These are phyloP conservation scores for Ochropleura plecta DNA, from an alignment of 2,888 invertebrate species.

Conservation along the genomic window DNA sequence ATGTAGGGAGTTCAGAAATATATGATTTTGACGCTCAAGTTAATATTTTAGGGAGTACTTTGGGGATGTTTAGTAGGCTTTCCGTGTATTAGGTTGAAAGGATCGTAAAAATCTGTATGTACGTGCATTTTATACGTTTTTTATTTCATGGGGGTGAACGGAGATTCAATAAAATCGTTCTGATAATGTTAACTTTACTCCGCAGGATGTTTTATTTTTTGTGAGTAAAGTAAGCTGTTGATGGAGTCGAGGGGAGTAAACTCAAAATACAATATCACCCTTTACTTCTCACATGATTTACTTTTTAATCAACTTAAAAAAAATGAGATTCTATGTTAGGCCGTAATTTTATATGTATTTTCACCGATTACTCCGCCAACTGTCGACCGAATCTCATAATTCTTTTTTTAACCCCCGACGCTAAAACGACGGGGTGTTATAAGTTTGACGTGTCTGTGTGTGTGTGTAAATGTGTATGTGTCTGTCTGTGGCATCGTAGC, in stretches of 20 bases:
- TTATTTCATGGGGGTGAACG: conserved; percentile 56
- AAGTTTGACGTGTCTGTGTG: too few species aligned
- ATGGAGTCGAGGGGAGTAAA: conserved; percentile 20
- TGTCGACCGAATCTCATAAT: too few species aligned
- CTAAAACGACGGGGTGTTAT: too few species aligned
- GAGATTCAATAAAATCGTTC: conserved; percentile 53
- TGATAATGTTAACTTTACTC: conserved; percentile 45
- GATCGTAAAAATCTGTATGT: conserved; percentile 62
- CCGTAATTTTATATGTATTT: too few species aligned
- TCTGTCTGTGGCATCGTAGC: too few species aligned
- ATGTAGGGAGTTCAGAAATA: conserved; percentile 43
- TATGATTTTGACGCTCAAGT: conserved; percentile 56
- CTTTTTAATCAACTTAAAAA: not conserved
- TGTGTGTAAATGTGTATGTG: too few species aligned
- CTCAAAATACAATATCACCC: not conserved
- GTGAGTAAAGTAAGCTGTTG: conserved; percentile 23
- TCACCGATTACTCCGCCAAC: too few species aligned
- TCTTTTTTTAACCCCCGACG: too few species aligned
- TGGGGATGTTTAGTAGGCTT: conserved; percentile 44
- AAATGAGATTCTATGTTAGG: too few species aligned
- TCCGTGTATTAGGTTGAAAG: conserved; percentile 48
- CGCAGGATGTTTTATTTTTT: conserved; percentile 38
- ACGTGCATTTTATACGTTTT: conserved; percentile 57
- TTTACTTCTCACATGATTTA: conserved; percentile 1
- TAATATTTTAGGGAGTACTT: conserved; percentile 51